Base-by-base conservation (phyloP, 1,140 invertebrate species). In the Ptiloglossa arizonensis region DNA sequence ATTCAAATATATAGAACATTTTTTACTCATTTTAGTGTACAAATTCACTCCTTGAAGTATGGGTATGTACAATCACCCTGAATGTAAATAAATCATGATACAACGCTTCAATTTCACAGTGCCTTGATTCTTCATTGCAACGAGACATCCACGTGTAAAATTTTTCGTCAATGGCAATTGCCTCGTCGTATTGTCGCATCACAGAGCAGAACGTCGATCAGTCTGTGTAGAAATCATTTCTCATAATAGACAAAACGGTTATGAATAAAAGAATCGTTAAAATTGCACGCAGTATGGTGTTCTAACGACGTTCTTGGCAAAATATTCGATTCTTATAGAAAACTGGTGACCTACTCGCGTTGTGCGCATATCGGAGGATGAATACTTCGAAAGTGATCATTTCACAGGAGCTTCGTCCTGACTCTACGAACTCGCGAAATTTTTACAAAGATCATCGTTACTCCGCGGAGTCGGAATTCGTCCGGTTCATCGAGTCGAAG, bases 221-320 rank as follows among this genome's bases (percentile, higher is more conserved):
- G 24, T 2, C 52, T 15, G 52, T 27, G 5, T 11, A 27, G 13
- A 11, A 54, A n/a, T 24, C 50, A 5, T 1, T 24, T 11, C 5
- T 15, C 22, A 6, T 22, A 6, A 27, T 17, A 11, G 52, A 56
- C 13, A 13, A 56, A 29, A 29, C 52, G 52, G 13, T 56, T 22
- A 27, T 56, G 27, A 56, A 56, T 56, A 56, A 56, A 56, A 29
- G 52, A 56, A 56, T 56, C 52, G 27, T 56, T 56, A 56, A 13
- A 29, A 22, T 56, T 11, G 11, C 24, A 9, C 13, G 22, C 15
- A 13, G 11, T 15, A 17, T 56, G 24, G 13, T 24, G 11, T 56
- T 29, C 15, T 56, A 56, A 56, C 52, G 52, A 56, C 24, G 24
- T 27, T 29, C 52, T 56, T 56, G 52, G 52, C 52, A 56, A 56